These are phyloP conservation scores for Hucho hucho DNA, from an alignment of 2,113 vertebrate species.

Conservation along the genomic window DNA sequence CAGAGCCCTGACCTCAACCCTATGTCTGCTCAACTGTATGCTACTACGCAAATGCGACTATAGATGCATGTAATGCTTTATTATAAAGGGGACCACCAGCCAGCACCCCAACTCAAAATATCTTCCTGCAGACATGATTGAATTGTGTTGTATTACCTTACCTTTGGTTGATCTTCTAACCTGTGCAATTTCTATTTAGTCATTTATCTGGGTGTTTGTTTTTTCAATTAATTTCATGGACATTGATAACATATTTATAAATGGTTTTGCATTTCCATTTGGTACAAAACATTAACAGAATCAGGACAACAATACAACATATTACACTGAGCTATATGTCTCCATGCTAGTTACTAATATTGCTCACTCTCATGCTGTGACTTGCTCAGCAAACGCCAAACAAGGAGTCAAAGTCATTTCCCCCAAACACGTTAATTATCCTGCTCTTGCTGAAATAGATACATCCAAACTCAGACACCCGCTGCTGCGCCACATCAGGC, in stretches of 20 bases:
- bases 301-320: neutral
- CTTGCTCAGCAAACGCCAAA: conserved; percentile 7
- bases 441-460: conserved; percentile 44
- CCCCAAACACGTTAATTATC: conserved; percentile 41
- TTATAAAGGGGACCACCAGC: too few relatives aligned
- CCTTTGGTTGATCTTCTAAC: neutral
- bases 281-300: neutral
- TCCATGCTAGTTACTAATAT: neutral
- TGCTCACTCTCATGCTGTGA: neutral
- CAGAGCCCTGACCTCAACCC: too few relatives aligned
- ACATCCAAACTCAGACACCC: conserved; percentile 32
- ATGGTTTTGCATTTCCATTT: neutral
- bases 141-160: too few relatives aligned
- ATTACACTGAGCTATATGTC: neutral
- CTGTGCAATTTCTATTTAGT: neutral
- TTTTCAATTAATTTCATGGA: neutral
- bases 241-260: neutral
- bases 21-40: too few relatives aligned
- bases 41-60: too few relatives aligned
- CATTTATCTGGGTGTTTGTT: neutral
- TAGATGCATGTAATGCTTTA: too few relatives aligned
- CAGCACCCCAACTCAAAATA: too few relatives aligned
- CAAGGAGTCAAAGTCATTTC: conserved; percentile 49
- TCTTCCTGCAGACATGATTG: too few relatives aligned
- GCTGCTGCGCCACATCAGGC: neutral